phyloP scores from a whole-genome alignment of 2,888 invertebrate genomes.

The Amblyjoppa fuscipennis region DNA sequence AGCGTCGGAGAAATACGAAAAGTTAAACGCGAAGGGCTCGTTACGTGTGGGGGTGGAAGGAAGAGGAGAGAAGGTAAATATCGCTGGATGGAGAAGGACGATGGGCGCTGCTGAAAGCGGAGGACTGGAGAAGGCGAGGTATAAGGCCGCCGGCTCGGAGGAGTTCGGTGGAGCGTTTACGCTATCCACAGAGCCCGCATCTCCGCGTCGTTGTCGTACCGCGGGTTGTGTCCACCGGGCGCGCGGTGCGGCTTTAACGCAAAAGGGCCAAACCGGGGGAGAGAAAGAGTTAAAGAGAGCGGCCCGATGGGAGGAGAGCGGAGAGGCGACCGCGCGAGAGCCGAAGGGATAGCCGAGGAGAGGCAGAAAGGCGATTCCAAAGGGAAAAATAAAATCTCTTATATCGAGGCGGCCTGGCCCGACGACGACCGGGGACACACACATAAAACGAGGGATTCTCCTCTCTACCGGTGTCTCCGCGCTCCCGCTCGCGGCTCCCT shows the following conservation, averaged over 20 bases:
- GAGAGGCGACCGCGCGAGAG: slow-evolving; percentile 75
- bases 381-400: slow-evolving; percentile 81
- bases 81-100: slow-evolving; percentile 46
- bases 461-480: slow-evolving; percentile 7
- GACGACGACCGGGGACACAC: slow-evolving; percentile 72
- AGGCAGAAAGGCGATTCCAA: slow-evolving; percentile 77
- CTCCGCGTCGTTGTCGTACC: slow-evolving; percentile 72
- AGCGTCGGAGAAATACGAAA: slow-evolving; percentile 25
- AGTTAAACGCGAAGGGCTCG: slow-evolving; percentile 29
- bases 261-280: slow-evolving; percentile 77
- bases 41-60: slow-evolving; percentile 41
- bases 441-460: slow-evolving; percentile 74
- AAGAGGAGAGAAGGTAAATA: slow-evolving; percentile 22
- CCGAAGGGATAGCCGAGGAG: slow-evolving; percentile 80
- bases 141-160: slow-evolving; percentile 44
- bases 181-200: slow-evolving; percentile 77
- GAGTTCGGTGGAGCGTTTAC: slow-evolving; percentile 75
- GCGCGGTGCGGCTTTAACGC: slow-evolving; percentile 83
- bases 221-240: slow-evolving; percentile 74
- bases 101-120: slow-evolving; percentile 44
- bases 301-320: slow-evolving; percentile 75
- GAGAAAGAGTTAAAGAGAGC: slow-evolving; percentile 73
- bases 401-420: slow-evolving; percentile 79
- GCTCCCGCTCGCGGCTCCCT: slow-evolving; percentile 70
- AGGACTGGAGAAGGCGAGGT: slow-evolving; percentile 57